phyloP scores from a whole-genome alignment of 2,113 vertebrate genomes.

The Festucalex cinctus region DNA sequence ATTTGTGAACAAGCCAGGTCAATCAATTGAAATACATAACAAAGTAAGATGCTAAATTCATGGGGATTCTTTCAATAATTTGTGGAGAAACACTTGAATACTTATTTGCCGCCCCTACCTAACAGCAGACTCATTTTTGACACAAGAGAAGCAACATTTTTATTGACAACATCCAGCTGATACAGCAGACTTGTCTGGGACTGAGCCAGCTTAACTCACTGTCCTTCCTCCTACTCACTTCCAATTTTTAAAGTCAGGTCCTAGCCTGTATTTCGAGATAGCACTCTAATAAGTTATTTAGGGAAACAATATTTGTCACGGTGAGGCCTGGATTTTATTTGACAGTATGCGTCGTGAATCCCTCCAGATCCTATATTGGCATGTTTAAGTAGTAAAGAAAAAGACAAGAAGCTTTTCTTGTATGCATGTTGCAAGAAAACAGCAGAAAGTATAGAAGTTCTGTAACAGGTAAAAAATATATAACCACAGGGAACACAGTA shows the following conservation, averaged over 20 bases:
- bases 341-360: not conserved
- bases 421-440: too few relatives aligned
- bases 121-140: not conserved
- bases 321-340: not conserved
- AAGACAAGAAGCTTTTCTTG: not conserved
- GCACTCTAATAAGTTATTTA: not conserved
- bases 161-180: conserved; percentile 12
- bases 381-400: not conserved
- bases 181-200: conserved; percentile 9
- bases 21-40: not conserved
- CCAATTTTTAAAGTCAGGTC: conserved; percentile 2
- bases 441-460: not conserved
- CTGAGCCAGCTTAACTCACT: conserved; percentile 1
- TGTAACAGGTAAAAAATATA: not conserved
- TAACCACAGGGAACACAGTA: too few relatives aligned
- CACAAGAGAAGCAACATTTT: not conserved
- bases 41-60: too few relatives aligned
- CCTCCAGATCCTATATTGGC: not conserved
- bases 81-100: too few relatives aligned
- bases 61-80: too few relatives aligned
- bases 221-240: conserved; percentile 5
- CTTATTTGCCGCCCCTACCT: not conserved
- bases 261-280: not conserved
- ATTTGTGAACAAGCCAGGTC: not conserved
- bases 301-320: not conserved